phyloP scores from a whole-genome alignment of 2,888 invertebrate species.

The Eupithecia tripunctaria region DNA sequence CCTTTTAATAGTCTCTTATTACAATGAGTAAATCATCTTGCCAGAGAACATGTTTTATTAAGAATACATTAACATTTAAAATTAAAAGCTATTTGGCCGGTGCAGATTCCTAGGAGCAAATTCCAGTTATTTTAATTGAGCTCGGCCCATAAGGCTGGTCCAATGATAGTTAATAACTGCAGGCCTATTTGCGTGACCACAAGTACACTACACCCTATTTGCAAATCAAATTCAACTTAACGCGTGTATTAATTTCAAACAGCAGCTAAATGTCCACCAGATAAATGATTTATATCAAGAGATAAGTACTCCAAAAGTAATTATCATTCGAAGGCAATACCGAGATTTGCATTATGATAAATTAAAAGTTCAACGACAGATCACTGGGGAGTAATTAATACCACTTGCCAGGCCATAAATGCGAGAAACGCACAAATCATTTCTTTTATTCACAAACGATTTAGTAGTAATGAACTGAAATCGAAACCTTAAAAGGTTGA shows the following conservation, averaged over 20 bases:
- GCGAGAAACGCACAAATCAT: constrained; percentile 17
- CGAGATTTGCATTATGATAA: constrained; percentile 53
- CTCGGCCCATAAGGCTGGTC: constrained; percentile 52
- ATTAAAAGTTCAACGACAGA: constrained; percentile 49
- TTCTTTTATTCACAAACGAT: constrained; percentile 20
- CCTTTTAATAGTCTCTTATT: constrained; percentile 19
- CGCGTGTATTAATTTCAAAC: constrained; percentile 64
- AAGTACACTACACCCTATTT: constrained; percentile 55
- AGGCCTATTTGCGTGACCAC: constrained; percentile 59
- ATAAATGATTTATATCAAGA: constrained; percentile 67
- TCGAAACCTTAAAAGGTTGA: constrained; percentile 51
- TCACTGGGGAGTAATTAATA: constrained; percentile 33
- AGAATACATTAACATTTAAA: constrained; percentile 61
- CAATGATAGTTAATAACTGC: constrained; percentile 53
- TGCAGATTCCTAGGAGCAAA: constrained; percentile 60
- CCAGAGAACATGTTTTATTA: constrained; percentile 51
- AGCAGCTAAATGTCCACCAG: constrained; percentile 58
- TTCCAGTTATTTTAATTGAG: constrained; percentile 65
- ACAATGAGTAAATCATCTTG: constrained; percentile 37
- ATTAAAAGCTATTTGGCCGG: constrained; percentile 50
- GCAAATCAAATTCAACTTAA: constrained; percentile 72
- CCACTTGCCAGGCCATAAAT: constrained; percentile 27
- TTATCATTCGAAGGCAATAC: constrained; percentile 56
- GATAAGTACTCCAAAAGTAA: constrained; percentile 61
- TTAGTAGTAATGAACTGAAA: constrained; percentile 43